A percentile compares a stretch with the other conserved stretches of the same genome.
phyloP scores from a whole-genome alignment of 64 coral and sea anemone species.

The Pocillopora verrucosa region DNA sequence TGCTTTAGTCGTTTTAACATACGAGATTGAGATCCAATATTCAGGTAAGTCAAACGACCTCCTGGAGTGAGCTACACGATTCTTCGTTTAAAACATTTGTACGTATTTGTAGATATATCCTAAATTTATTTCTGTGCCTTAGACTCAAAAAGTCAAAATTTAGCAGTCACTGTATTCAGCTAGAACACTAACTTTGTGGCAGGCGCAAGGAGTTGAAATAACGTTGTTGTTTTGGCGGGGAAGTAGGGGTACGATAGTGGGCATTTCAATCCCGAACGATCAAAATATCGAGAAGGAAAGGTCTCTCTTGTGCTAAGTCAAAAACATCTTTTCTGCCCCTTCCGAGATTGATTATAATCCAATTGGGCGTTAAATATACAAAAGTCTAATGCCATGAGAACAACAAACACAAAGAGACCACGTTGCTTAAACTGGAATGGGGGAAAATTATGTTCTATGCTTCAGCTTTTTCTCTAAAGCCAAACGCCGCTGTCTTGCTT shows the following conservation, averaged over 20 bases:
- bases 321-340: constrained; percentile 8
- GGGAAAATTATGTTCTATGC: neutral
- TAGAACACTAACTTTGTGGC: neutral
- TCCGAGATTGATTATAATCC: constrained; percentile 82
- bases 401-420: constrained; percentile 77
- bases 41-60: neutral
- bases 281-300: neutral
- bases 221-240: constrained; percentile 10
- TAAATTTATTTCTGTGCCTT: neutral
- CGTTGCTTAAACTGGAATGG: constrained; percentile 60
- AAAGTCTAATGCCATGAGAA: constrained; percentile 55
- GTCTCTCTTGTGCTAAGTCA: constrained; percentile 5
- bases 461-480: constrained; percentile 1
- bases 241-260: neutral
- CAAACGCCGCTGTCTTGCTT: no score
- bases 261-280: neutral
- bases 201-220: neutral
- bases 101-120: neutral
- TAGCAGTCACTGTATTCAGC: constrained; percentile 11
- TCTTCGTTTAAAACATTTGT: neutral
- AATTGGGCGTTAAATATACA: constrained; percentile 75
- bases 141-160: constrained; percentile 13
- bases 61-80: neutral
- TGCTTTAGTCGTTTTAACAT: neutral
- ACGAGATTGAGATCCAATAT: neutral